phyloP scores from a whole-genome alignment of 37 sponge, comb jelly and placozoan genomes.

The Chondrosia reniformis region DNA sequence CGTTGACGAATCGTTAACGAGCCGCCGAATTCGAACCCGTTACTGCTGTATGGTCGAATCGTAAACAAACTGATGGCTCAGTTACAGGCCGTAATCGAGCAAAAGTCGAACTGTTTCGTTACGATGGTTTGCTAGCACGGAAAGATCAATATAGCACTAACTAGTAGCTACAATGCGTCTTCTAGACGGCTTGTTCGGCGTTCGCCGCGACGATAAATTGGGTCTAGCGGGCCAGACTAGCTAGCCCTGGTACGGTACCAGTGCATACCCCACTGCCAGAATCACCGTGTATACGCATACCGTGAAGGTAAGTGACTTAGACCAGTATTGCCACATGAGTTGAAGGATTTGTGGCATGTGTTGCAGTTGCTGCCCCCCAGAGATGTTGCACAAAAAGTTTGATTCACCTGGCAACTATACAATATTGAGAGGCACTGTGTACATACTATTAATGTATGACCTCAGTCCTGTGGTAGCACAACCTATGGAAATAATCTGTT shows the following conservation, averaged over 20 bases:
- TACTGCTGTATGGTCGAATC: background rate
- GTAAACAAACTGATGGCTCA: background rate
- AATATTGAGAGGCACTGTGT: conserved; percentile 49
- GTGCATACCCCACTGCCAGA: background rate
- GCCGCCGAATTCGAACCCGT: background rate
- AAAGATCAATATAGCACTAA: background rate
- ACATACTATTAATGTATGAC: background rate
- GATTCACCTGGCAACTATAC: conserved; percentile 29
- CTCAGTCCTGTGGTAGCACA: conserved; percentile 4
- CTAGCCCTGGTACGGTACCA: background rate
- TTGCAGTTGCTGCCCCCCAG: conserved; percentile 4
- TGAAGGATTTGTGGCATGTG: conserved; percentile 20
- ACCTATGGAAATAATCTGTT: background rate
- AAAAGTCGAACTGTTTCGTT: background rate
- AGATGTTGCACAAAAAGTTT: conserved; percentile 22
- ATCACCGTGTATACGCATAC: background rate
- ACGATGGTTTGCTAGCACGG: background rate
- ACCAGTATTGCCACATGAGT: background rate
- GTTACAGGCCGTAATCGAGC: background rate
- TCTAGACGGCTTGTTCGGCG: background rate
- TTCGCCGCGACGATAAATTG: background rate
- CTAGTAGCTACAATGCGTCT: background rate
- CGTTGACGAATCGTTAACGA: background rate
- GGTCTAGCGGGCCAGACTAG: no score
- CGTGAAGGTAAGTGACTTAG: background rate